Base-by-base conservation (phyloP, 2,888 invertebrate genomes). In the Odontocerum albicorne region DNA sequence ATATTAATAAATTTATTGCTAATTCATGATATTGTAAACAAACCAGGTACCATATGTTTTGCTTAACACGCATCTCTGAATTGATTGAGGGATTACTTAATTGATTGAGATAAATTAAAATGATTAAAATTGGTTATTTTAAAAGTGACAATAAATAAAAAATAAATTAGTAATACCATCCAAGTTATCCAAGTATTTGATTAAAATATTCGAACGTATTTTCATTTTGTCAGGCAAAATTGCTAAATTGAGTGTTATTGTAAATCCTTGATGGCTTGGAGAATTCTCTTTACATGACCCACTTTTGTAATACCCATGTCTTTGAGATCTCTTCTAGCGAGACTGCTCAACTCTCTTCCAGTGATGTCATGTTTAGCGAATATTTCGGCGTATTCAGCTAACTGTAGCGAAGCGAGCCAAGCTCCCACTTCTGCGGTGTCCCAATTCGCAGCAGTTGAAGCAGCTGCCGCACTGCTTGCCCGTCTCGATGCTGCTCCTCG, bases 281-380 rank as follows among this genome's bases (percentile, higher is more conserved):
- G 84, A 63, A 98, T 91, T 66, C 97, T 84, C 75, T 97, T 97
- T 21, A 96, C 88, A 70, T 97, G 97, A 1, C 97, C 97, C 45
- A 97, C 92, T 76, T 97, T 97, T 7, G 88, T 88, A 49, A 97
- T 88, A 6, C 96, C 96, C 39, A 97, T 80, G 63, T 97, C 97
- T 69, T 94, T 86, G 3, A 92, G 79, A 70, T 93, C 92, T 12
- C 94, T 78, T 46, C 96, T 78, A 2, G 94, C 94, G 53, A 98
- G 74, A 1, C 90, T 86, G 2, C 96, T 78, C 21, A 97, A 78
- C 69, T 96, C 96, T 27, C 89, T 81, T 1, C 96, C 97, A 22
- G 93, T 85, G 65, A 97, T 90, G 73, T 97, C 96, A 69, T 97
- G 92, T 52, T 86, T 86, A 15, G 88, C 81, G 69, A 97, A 97